Percentiles rank a stretch among this genome's conserved stretches.
Conservation (phyloP, 2,113 vertebrate species). For the Petromus typicus region DNA sequence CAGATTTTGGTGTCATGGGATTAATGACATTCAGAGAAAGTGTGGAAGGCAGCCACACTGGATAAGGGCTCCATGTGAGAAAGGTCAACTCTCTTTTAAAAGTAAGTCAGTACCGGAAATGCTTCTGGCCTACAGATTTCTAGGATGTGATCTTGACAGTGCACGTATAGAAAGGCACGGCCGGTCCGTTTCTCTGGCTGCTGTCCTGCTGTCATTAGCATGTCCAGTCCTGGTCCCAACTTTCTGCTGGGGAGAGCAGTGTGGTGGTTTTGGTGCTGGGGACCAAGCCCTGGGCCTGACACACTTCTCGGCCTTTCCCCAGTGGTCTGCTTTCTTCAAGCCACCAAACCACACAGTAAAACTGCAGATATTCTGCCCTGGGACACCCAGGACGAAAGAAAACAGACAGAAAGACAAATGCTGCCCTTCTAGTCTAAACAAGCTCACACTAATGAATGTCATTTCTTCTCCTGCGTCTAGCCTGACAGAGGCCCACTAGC, state of each 20-base stretch:
- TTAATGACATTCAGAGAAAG: background rate
- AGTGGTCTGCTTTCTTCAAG: background rate
- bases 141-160: background rate
- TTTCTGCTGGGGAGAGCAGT: background rate
- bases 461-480: too few species aligned
- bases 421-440: background rate
- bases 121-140: background rate
- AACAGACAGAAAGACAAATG: background rate
- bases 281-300: too few species aligned
- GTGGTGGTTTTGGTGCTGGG: background rate
- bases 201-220: background rate
- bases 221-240: background rate
- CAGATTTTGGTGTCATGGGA: too few species aligned
- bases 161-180: background rate
- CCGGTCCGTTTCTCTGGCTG: fast-evolving
- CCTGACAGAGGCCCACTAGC: fast-evolving
- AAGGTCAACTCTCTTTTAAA: background rate
- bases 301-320: background rate
- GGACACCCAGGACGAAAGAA: background rate
- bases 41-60: background rate
- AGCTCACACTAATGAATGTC: too few species aligned
- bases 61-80: background rate
- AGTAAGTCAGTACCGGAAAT: background rate
- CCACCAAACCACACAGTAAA: background rate
- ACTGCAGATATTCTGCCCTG: background rate